Percentiles rank a stretch among this genome's conserved stretches.
Conservation (phyloP, 2,888 invertebrate species). For the Volucella zonaria region DNA sequence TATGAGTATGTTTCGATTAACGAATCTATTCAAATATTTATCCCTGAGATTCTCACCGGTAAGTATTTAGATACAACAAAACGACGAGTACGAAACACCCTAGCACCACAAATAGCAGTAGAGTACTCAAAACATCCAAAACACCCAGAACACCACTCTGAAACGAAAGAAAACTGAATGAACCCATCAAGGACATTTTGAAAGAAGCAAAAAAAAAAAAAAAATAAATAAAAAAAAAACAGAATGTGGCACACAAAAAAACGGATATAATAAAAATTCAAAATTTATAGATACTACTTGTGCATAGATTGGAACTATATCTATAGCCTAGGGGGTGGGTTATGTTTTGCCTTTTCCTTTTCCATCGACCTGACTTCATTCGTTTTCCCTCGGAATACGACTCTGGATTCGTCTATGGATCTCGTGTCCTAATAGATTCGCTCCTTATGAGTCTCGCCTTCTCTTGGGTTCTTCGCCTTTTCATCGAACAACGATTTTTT, state of each 20-base stretch:
- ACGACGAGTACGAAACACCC: neutral
- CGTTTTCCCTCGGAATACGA: neutral
- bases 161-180: slow-evolving; percentile 71
- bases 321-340: slow-evolving; percentile 26
- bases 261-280: slow-evolving; percentile 73
- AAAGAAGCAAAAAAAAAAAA: slow-evolving; percentile 42
- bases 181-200: slow-evolving; percentile 72
- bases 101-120: too few species aligned
- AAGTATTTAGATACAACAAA: slow-evolving; percentile 50
- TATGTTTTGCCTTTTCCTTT: slow-evolving; percentile 5
- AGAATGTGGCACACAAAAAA: slow-evolving; percentile 60
- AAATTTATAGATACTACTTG: slow-evolving; percentile 74
- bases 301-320: slow-evolving; percentile 74
- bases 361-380: neutral
- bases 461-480: slow-evolving; percentile 6
- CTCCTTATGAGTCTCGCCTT: neutral
- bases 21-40: slow-evolving; percentile 73
- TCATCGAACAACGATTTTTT: slow-evolving; percentile 1
- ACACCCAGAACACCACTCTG: slow-evolving; percentile 51
- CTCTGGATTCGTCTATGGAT: neutral
- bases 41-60: slow-evolving; percentile 69
- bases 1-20: slow-evolving; percentile 63
- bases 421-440: neutral
- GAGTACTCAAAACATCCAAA: neutral
- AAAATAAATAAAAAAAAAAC: slow-evolving; percentile 36